phyloP scores from a whole-genome alignment of 1,140 invertebrate species.

The Rhyacophila brunnea region DNA sequence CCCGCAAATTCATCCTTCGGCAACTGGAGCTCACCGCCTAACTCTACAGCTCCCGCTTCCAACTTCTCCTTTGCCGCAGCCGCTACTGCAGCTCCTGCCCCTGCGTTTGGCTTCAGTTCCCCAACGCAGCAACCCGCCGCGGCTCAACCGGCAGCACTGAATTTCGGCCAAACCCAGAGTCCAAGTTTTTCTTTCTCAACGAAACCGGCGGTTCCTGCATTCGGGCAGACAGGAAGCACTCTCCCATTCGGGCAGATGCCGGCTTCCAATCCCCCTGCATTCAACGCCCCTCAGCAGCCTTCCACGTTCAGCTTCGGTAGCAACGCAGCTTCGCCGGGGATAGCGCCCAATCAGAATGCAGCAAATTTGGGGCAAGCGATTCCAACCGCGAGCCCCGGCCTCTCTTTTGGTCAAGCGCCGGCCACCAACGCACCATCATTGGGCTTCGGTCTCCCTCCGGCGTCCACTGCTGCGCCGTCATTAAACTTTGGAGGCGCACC shows the following conservation, averaged over 20 bases:
- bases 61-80: constrained; percentile 36
- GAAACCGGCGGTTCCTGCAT: constrained; percentile 8
- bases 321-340: background rate
- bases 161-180: constrained; percentile 32
- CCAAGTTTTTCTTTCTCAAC: constrained; percentile 26
- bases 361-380: background rate
- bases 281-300: background rate
- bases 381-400: background rate
- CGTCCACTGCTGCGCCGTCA: constrained; percentile 19
- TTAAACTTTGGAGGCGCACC: constrained; percentile 7
- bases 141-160: constrained; percentile 34
- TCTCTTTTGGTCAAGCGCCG: constrained; percentile 7
- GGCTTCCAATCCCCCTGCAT: background rate
- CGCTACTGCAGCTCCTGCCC: constrained; percentile 26
- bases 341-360: background rate
- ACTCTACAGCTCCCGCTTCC: constrained; percentile 24
- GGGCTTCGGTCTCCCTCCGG: constrained; percentile 9
- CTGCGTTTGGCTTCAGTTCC: constrained; percentile 32
- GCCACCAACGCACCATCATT: background rate
- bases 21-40: constrained; percentile 34
- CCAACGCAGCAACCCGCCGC: constrained; percentile 37
- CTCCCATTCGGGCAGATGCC: constrained; percentile 5
- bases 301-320: background rate
- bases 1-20: constrained; percentile 10
- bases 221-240: constrained; percentile 9